Evolutionary conservation across 2,888 invertebrate genomes (phyloP).

Genomic region (Catocala fraxini): DNA sequence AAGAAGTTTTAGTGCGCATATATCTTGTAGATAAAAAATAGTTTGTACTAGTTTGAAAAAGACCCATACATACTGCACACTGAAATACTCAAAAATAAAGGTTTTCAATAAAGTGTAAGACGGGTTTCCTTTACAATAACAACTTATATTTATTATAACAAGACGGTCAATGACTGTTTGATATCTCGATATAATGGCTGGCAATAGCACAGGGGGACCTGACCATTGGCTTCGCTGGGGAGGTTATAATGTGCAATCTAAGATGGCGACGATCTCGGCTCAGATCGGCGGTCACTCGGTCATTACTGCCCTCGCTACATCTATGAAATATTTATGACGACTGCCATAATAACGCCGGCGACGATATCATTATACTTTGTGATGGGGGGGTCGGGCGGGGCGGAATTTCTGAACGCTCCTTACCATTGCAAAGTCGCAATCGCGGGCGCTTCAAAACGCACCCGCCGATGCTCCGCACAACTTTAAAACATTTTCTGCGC

Average conservation of each 20-base stretch:
- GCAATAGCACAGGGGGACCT: constrained; percentile 35
- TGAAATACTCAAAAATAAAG: neutral
- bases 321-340: constrained; percentile 88
- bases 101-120: constrained; percentile 3
- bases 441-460: constrained; percentile 66
- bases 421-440: constrained; percentile 86
- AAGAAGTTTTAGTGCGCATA: no score
- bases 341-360: constrained; percentile 86
- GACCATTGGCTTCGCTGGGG: constrained; percentile 19
- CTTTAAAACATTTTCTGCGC: constrained; percentile 64
- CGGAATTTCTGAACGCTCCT: constrained; percentile 87
- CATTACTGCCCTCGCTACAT: constrained; percentile 82
- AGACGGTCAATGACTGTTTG: constrained; percentile 36
- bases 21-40: no score
- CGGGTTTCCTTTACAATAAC: constrained; percentile 13
- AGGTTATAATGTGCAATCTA: constrained; percentile 52
- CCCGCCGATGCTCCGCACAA: constrained; percentile 54
- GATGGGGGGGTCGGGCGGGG: constrained; percentile 87
- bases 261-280: constrained; percentile 57
- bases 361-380: constrained; percentile 89
- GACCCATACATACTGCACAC: neutral
- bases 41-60: no score
- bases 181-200: constrained; percentile 41
- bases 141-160: constrained; percentile 19
- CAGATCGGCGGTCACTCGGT: constrained; percentile 81